Base-by-base conservation (phyloP, 2,888 invertebrate species). In the Cantharis rustica region DNA sequence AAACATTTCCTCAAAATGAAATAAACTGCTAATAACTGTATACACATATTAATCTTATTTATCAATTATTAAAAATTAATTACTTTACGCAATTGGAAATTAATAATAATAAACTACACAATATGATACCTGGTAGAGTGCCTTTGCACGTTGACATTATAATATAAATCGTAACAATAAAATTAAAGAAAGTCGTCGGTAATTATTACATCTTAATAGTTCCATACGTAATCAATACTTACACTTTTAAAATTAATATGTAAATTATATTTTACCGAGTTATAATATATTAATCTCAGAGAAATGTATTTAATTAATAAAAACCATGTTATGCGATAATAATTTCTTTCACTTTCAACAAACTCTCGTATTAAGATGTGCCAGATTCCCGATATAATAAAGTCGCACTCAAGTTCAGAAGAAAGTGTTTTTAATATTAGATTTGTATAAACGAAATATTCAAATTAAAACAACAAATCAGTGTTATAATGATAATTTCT, bases 341-440 rank as follows among this genome's bases (percentile, higher is more conserved):
- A 66, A 66, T 20, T 23, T 66, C 64, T 66, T 66, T 66, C 64
- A 66, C 64, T 66, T 66, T 66, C 64, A 66, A 20, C 64, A 20
- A 66, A 20, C 64, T 16, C n/a, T 9, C 10, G 64, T 66, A 11
- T 20, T 20, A n/a, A 64, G 20, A 17, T 63, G 64, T 66, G 20
- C 64, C 20, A 66, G 20, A 66, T 66, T 66, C 23, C 13, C 13
- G n/a, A 63, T n/a, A 17, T 13, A 66, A 23, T 7, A n/a, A n/a
- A 47, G 4, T 47, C 47, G 47, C 23, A 17, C 7, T 23, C 64
- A 66, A 66, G 64, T 66, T 66, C 64, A 20, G n/a, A 20, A 20
- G 64, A 66, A 66, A 66, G 64, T 16, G 16, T 11, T 17, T 63
- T n/a, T 5, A 1, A 66, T n/a, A 10, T n/a, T 66, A 17, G 4